Evolutionary conservation across 1,140 invertebrate species (phyloP).

Genomic region (Monochamus saltuarius): DNA sequence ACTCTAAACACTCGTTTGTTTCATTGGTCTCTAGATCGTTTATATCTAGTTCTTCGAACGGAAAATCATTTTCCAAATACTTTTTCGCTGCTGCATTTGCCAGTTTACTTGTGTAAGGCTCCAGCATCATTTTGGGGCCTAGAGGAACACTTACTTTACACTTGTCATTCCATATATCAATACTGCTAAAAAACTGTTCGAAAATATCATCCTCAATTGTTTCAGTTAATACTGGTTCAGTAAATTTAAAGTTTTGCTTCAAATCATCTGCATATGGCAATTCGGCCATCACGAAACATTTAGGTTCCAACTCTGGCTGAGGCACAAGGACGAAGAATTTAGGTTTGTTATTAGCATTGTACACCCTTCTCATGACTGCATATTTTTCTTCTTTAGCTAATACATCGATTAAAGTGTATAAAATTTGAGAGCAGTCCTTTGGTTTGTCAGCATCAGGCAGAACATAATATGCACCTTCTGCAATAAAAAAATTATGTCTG

Average conservation of each 20-base stretch:
- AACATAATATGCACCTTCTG: slow-evolving; percentile 26
- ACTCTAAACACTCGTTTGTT: neutral
- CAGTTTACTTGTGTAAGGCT: slow-evolving; percentile 1
- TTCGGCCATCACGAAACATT: slow-evolving; percentile 23
- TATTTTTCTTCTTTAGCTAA: slow-evolving; percentile 26
- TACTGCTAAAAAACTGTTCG: slow-evolving; percentile 25
- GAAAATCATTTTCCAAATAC: slow-evolving; percentile 7
- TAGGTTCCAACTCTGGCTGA: slow-evolving; percentile 19
- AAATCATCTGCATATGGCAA: slow-evolving; percentile 32
- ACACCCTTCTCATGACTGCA: slow-evolving; percentile 28
- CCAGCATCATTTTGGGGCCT: slow-evolving; percentile 26
- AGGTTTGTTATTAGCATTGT: slow-evolving; percentile 22
- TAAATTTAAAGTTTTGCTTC: slow-evolving; percentile 6
- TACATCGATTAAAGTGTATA: slow-evolving; percentile 24
- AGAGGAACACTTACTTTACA: slow-evolving; percentile 22
- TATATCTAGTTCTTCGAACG: neutral
- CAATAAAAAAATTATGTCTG: slow-evolving; percentile 22
- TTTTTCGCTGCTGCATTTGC: neutral
- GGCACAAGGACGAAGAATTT: slow-evolving; percentile 32
- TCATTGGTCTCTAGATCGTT: neutral
- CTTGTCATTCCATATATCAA: slow-evolving; percentile 18
- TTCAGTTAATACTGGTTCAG: slow-evolving; percentile 8
- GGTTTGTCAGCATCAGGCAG: slow-evolving; percentile 19
- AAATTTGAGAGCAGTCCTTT: slow-evolving; percentile 22
- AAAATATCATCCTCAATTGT: slow-evolving; percentile 15